Evolutionary conservation across 2,113 vertebrate species (phyloP).

Genomic region (Ranitomeya variabilis): DNA sequence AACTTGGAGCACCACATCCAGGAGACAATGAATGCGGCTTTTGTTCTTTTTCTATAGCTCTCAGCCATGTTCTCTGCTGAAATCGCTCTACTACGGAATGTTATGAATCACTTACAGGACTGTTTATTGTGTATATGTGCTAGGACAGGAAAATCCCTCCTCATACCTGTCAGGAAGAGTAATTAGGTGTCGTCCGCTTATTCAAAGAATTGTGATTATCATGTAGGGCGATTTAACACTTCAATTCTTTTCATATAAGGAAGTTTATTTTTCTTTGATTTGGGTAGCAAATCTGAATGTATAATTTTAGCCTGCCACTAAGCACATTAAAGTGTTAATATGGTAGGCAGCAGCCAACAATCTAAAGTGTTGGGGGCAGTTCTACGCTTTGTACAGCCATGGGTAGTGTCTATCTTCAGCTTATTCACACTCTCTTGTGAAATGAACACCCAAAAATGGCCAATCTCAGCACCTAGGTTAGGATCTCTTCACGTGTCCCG

Average conservation of each 20-base stretch:
- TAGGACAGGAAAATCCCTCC: slow-evolving; percentile 31
- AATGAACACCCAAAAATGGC: background rate
- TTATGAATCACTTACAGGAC: slow-evolving; percentile 55
- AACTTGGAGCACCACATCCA: background rate
- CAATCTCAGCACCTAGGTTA: background rate
- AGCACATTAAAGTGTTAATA: background rate
- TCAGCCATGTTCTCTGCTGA: slow-evolving; percentile 52
- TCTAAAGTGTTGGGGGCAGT: background rate
- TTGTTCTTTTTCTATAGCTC: slow-evolving; percentile 20
- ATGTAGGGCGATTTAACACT: background rate
- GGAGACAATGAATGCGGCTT: slow-evolving; percentile 37
- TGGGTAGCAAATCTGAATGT: too few species aligned
- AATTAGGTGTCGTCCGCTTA: background rate
- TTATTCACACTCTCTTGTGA: background rate
- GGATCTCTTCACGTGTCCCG: too few species aligned
- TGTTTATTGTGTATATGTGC: slow-evolving; percentile 29
- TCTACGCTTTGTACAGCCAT: background rate
- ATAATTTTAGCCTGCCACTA: too few species aligned
- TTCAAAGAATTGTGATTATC: background rate
- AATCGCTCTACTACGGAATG: slow-evolving; percentile 51
- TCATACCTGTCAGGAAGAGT: slow-evolving; percentile 7
- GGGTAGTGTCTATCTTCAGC: background rate
- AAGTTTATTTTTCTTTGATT: too few species aligned
- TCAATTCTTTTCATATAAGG: background rate
- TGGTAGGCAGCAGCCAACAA: background rate